Base-by-base conservation (phyloP, 2,113 vertebrate species). In the Macrotis lagotis region DNA sequence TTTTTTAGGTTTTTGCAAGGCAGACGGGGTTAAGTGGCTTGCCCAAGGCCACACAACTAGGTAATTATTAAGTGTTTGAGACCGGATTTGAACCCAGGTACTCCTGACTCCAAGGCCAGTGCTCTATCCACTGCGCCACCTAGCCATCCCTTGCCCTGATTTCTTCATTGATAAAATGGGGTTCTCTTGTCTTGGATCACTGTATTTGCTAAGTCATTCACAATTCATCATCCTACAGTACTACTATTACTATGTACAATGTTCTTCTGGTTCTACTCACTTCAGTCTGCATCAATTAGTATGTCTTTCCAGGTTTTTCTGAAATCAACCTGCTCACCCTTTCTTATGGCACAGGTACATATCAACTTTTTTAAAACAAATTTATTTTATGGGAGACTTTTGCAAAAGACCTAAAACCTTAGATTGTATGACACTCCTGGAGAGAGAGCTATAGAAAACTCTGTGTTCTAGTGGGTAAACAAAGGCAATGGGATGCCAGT, bases 131-230 rank as follows among this genome's bases (percentile, higher is more conserved):
- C n/a, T n/a, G n/a, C n/a, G n/a, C n/a, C n/a, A n/a, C n/a, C n/a
- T n/a, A n/a, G n/a, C n/a, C n/a, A n/a, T n/a, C 91, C 93, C 95
- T 52, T 90, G 88, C 91, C 93, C 95, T 52, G 25, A 90, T 92
- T 52, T 88, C 89, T 88, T 91, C 50, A 1, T 90, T 92, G 52
- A 92, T 5, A 90, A 95, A 55, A 51, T 53, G 44, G 22, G 52
- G 52, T 66, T 31, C 31, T 66, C 37, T 16, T 66, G 12, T 16
- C 31, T 37, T 66, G 31, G 59, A 66, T 66, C 59, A 66, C 16
- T 66, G 3, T 14, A 16, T 66, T n/a, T 66, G 31, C 31, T 53
- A 25, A 53, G 52, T 53, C 25, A 53, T 53, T 53, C 25, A 53
- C 52, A 53, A 5, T 25, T 53, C 25, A 53, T 26, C 52, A 26